Evolutionary conservation across 2,888 invertebrate genomes (phyloP).

Genomic region (Nezara viridula): DNA sequence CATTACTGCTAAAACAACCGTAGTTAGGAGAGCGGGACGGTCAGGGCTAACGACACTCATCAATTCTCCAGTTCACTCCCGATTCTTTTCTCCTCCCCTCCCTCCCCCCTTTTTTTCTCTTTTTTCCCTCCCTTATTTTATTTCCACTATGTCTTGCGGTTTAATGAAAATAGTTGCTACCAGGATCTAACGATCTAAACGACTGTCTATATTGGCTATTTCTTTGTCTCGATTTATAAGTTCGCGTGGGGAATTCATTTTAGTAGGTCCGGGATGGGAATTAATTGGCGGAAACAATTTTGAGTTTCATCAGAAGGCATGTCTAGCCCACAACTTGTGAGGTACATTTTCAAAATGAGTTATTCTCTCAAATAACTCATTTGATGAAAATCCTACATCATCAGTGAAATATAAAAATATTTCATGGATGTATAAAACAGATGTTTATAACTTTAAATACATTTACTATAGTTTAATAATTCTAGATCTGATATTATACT

Average conservation of each 20-base stretch:
- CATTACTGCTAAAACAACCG: constrained; percentile 27
- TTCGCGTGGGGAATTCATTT: background rate
- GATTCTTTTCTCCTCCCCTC: background rate
- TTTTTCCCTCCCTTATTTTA: background rate
- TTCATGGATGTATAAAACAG: too few species aligned
- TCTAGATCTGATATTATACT: too few species aligned
- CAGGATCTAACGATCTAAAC: constrained; percentile 4
- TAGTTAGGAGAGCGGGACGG: background rate
- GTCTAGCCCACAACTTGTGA: too few species aligned
- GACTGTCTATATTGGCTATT: constrained; percentile 9
- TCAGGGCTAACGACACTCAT: background rate
- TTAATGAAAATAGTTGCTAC: constrained; percentile 23
- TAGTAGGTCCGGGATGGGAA: background rate
- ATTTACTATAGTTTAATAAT: too few species aligned
- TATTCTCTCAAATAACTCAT: too few species aligned
- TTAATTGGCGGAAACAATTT: background rate
- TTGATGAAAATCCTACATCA: too few species aligned
- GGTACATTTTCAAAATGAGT: too few species aligned
- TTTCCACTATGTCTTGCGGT: background rate
- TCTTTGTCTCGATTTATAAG: background rate
- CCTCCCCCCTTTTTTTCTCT: background rate
- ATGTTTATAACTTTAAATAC: too few species aligned
- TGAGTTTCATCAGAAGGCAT: too few species aligned
- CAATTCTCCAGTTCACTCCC: background rate
- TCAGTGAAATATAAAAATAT: too few species aligned